These are phyloP conservation scores for Huso huso DNA, from an alignment of 2,797 vertebrate genomes.

Conservation along the genomic window DNA sequence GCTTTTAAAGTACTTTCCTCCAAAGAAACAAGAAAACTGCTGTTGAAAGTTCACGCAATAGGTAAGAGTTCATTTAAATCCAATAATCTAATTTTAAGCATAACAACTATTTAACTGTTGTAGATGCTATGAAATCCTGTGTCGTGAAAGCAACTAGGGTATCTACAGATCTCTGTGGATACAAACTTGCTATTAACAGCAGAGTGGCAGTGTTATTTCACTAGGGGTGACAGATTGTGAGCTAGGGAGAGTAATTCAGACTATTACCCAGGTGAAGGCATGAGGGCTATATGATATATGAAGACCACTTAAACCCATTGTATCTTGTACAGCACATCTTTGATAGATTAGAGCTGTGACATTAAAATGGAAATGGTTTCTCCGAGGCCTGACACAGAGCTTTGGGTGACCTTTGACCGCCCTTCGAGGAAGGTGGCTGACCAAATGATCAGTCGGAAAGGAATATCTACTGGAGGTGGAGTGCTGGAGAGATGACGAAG, in stretches of 20 bases:
- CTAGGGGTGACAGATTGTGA: constrained; percentile 76
- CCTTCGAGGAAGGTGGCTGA: constrained; percentile 75
- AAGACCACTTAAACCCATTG: constrained; percentile 83
- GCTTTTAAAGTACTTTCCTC: too few relatives aligned
- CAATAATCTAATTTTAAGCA: too few relatives aligned
- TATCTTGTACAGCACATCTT: constrained; percentile 86
- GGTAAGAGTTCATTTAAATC: too few relatives aligned
- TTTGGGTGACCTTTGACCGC: constrained; percentile 71
- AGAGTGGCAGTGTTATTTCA: constrained; percentile 64
- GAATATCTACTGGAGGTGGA: constrained; percentile 72
- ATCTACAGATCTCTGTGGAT: constrained; percentile 26
- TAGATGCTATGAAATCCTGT: too few relatives aligned
- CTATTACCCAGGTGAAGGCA: constrained; percentile 82
- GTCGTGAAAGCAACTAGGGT: neutral
- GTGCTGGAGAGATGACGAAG: constrained; percentile 44
- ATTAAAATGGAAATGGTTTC: constrained; percentile 98
- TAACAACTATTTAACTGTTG: too few relatives aligned
- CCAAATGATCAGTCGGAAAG: constrained; percentile 76
- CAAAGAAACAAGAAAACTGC: too few relatives aligned
- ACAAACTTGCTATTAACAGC: constrained; percentile 68
- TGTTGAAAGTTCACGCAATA: too few relatives aligned
- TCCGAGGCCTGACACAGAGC: constrained; percentile 75
- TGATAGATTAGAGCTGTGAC: constrained; percentile 94
- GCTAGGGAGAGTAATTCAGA: constrained; percentile 78
- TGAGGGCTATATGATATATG: constrained; percentile 78